Conservation (phyloP, 2,797 vertebrate species). For the Bucorvus abyssinicus region DNA sequence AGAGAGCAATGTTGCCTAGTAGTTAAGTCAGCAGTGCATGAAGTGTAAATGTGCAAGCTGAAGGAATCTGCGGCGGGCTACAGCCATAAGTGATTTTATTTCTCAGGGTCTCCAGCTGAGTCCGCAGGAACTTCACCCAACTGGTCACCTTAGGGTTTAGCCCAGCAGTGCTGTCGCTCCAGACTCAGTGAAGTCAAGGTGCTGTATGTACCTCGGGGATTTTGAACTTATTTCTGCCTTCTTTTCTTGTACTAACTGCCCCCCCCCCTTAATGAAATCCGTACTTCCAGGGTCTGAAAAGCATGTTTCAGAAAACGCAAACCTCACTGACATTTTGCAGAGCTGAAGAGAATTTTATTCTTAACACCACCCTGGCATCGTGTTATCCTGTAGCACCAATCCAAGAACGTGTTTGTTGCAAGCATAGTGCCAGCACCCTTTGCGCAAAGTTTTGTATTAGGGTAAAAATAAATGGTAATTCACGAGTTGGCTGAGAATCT, state of each 20-base stretch:
- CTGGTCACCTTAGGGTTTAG: background rate
- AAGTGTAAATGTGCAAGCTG: background rate
- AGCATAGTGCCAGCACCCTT: background rate
- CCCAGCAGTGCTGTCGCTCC: background rate
- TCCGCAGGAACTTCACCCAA: background rate
- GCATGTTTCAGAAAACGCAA: background rate
- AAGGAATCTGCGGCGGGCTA: background rate
- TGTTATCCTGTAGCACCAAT: background rate
- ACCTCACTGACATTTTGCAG: background rate
- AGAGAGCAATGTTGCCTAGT: background rate
- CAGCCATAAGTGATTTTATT: background rate
- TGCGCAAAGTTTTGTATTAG: background rate
- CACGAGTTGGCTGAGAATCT: background rate
- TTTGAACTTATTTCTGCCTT: background rate
- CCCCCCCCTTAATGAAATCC: background rate
- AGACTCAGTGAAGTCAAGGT: background rate
- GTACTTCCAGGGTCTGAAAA: background rate
- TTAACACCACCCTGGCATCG: background rate
- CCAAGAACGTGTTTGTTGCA: background rate
- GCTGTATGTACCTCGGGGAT: background rate
- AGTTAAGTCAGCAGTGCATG: background rate
- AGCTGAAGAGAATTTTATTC: background rate
- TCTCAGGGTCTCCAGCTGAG: background rate
- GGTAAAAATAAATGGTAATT: slow-evolving; percentile 32
- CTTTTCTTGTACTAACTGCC: background rate